Conservation (phyloP, 2,113 vertebrate species). For the Athene cunicularia region DNA sequence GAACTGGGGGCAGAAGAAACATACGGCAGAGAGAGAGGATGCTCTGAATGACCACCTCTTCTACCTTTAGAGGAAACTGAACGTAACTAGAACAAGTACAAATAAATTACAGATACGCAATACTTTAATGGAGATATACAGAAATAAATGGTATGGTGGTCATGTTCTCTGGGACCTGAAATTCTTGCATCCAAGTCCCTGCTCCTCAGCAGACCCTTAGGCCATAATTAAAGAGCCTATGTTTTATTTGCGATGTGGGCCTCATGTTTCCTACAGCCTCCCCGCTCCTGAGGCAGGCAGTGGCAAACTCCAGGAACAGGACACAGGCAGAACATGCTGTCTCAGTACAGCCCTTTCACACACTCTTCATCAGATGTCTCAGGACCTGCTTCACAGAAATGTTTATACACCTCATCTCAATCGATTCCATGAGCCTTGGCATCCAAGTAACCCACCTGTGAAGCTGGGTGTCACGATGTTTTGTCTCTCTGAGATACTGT, state of each 20-base stretch:
- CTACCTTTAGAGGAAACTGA: background rate
- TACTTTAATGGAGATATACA: background rate
- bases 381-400: background rate
- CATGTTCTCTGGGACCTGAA: background rate
- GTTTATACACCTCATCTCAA: background rate
- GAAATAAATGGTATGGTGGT: background rate
- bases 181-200: background rate
- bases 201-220: background rate
- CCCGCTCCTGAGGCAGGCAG: accelerated
- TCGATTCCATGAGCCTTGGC: background rate
- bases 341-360: background rate
- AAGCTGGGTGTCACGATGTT: background rate
- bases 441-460: background rate
- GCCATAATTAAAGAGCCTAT: background rate
- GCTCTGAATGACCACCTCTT: background rate
- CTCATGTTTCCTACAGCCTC: background rate
- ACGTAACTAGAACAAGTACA: accelerated
- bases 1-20: background rate
- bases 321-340: background rate
- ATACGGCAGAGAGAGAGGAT: background rate
- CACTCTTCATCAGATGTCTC: background rate
- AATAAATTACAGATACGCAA: background rate
- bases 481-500: background rate
- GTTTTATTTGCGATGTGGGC: background rate
- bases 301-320: background rate